Evolutionary conservation across 2,113 vertebrate genomes (phyloP).

Genomic region (Trochalopteron elliotii): DNA sequence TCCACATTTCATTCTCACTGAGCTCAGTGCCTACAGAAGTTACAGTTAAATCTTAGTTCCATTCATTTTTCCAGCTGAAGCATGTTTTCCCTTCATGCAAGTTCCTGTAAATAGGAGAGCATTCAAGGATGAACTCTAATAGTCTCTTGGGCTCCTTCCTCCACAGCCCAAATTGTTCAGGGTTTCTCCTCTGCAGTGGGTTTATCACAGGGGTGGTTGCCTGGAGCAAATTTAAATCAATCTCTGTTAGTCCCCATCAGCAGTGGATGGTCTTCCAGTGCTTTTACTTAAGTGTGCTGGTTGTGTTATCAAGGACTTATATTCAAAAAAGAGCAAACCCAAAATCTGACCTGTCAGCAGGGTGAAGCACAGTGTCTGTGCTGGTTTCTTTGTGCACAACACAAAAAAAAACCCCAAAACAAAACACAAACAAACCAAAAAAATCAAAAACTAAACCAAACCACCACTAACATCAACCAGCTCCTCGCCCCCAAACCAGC

Average conservation of each 20-base stretch:
- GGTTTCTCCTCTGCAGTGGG: not conserved
- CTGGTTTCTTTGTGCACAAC: not conserved
- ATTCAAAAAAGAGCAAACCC: not conserved
- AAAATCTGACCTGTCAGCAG: not conserved
- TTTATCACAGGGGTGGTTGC: not conserved
- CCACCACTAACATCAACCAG: not conserved
- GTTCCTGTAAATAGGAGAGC: not conserved
- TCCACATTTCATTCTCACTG: not conserved
- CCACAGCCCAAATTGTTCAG: not conserved
- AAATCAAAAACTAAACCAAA: not conserved
- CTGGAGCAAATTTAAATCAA: not conserved
- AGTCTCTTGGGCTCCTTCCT: not conserved
- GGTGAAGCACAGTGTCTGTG: not conserved
- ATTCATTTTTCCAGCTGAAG: not conserved
- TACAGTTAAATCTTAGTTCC: not conserved
- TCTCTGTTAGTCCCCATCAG: not conserved
- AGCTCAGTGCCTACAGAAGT: not conserved
- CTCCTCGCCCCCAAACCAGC: no score
- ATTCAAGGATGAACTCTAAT: not conserved
- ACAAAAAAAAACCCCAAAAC: not conserved
- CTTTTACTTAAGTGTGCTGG: not conserved
- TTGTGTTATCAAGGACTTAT: not conserved
- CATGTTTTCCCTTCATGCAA: not conserved
- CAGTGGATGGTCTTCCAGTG: not conserved
- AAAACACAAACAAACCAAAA: not conserved